Conservation (phyloP, 2,797 vertebrate genomes). For the Ctenochaetus hawaiiensis region DNA sequence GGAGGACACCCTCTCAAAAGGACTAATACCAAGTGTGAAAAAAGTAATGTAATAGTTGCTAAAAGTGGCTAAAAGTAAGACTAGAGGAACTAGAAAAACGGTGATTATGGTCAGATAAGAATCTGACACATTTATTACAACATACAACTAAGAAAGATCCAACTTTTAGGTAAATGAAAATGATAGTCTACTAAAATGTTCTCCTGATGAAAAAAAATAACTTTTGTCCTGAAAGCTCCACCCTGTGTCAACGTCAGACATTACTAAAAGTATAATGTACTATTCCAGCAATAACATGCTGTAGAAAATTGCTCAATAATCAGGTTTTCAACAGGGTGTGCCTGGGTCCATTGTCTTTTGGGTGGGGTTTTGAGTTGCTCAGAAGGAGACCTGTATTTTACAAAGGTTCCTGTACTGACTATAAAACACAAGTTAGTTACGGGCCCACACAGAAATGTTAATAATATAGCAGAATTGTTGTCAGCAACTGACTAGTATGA, state of each 20-base stretch:
- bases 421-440: not conserved
- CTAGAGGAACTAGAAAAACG: not conserved
- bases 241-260: not conserved
- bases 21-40: not conserved
- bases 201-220: not conserved
- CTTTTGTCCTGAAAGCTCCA: not conserved
- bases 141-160: not conserved
- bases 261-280: not conserved
- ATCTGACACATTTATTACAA: not conserved
- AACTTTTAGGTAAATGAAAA: not conserved
- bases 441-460: not conserved
- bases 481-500: not conserved
- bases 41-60: not conserved
- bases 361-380: constrained; percentile 15
- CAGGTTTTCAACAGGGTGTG: constrained; percentile 19
- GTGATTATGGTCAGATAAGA: not conserved
- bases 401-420: not conserved
- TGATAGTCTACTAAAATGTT: not conserved
- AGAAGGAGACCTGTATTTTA: not conserved
- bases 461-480: constrained; percentile 6
- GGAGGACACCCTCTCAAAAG: not conserved
- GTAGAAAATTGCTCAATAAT: not conserved
- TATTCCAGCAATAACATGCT: not conserved
- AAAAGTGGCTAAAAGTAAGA: not conserved
- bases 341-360: not conserved